These are phyloP conservation scores for Tiaroga cobitis DNA, from an alignment of 2,797 vertebrate species.

Conservation along the genomic window DNA sequence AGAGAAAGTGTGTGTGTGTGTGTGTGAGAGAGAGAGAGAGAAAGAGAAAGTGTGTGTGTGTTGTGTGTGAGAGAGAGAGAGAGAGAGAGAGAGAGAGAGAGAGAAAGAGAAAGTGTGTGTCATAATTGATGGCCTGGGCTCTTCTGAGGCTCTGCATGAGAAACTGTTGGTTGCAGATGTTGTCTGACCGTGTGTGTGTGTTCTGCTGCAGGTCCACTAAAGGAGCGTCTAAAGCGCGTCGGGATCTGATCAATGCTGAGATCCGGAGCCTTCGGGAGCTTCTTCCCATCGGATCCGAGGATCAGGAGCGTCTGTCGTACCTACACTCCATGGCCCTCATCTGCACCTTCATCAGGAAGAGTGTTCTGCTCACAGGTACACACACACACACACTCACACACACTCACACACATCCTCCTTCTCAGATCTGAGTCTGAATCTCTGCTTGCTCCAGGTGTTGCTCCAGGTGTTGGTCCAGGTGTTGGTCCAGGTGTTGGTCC, in stretches of 20 bases:
- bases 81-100: too few relatives aligned
- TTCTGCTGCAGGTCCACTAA: slow-evolving; percentile 85
- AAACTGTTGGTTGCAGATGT: background rate
- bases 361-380: slow-evolving; percentile 66
- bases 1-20: too few relatives aligned
- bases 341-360: slow-evolving; percentile 80
- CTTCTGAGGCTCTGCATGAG: background rate
- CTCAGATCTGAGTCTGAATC: background rate
- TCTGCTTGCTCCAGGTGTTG: background rate
- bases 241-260: slow-evolving; percentile 87
- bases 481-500: background rate
- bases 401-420: background rate
- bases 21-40: too few relatives aligned
- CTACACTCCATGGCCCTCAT: slow-evolving; percentile 88
- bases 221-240: slow-evolving; percentile 86
- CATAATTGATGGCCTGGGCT: background rate
- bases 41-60: too few relatives aligned
- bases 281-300: slow-evolving; percentile 76
- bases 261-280: slow-evolving; percentile 83
- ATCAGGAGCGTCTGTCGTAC: slow-evolving; percentile 86
- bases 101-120: background rate
- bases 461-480: background rate
- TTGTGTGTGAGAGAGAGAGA: too few relatives aligned
- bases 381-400: background rate
- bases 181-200: too few relatives aligned